Evolutionary conservation across 2,113 vertebrate genomes (phyloP), one percentile per base, ranked within the genome.

Genomic region (Grus americana): DNA sequence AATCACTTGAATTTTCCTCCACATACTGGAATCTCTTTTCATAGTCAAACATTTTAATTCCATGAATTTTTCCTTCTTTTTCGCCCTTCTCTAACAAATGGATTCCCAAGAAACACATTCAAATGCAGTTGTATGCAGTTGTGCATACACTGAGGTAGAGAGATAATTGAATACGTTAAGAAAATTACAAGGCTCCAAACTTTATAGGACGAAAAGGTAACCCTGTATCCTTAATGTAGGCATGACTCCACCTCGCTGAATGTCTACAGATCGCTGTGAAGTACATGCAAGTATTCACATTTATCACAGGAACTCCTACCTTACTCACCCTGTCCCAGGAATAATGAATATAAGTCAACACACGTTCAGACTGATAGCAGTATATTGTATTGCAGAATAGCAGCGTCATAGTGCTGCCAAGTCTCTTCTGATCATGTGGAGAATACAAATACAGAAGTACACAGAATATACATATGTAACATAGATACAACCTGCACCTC

Each of bases 211-310:
- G 57, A 61, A 90, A 85, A 75, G 12, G 30, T 73, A 90, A 54
- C 15, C 8, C 0, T 10, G 5, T 50, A 61, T 47, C 50, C 29
- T 61, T 71, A 52, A 0, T 0, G 30, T 5, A 93, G 47, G 23
- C 47, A 46, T 50, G 73, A 47, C 22, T 82, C 22, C 54, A 85
- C 27, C 12, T 79, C 0, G 0, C 32, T 89, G n/a, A 75, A 65
- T 26, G 3, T 68, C 49, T 57, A 49, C 29, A 80, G 47, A 74
- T 73, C 34, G 46, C 44, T 42, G 6, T 57, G 61, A 79, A 79
- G 34, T 23, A 75, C 50, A 54, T 16, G 30, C 17, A 54, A 67
- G 20, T 55, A 54, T 52, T 84, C 40, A 29, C 29, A 55, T 22
- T 70, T 59, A 32, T 30, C 3, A 0, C 30, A 84, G 32, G 23